Percentiles rank a stretch among this genome's conserved stretches.
Evolutionary conservation across 2,888 invertebrate species (phyloP).

Genomic region (Kuschelorhynchus macadamiae): DNA sequence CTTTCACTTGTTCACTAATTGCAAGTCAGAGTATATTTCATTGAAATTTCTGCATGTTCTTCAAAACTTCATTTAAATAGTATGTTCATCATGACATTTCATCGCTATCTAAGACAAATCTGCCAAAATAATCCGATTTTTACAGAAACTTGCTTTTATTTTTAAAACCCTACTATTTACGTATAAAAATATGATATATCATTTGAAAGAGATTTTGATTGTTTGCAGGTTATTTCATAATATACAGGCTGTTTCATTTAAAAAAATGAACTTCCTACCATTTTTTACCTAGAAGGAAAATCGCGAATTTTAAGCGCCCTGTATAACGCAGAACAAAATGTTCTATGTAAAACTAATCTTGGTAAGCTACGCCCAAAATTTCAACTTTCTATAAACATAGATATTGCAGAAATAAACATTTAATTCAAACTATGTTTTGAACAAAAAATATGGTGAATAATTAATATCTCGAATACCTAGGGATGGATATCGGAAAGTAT

Average conservation of each 20-base stretch:
- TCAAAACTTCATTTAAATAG: conserved; percentile 2
- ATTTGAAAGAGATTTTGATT: neutral
- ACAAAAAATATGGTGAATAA: too few relatives aligned
- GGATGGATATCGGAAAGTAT: conserved; percentile 1
- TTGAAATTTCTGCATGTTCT: neutral
- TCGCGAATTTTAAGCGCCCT: too few relatives aligned
- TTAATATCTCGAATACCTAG: conserved; percentile 4
- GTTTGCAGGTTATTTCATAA: neutral
- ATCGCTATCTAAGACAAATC: neutral
- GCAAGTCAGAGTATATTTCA: neutral
- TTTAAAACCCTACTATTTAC: too few relatives aligned
- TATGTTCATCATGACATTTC: neutral
- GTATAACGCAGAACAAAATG: neutral
- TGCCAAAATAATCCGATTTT: neutral
- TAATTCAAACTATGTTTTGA: neutral
- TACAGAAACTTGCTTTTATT: too few relatives aligned
- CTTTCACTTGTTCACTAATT: neutral
- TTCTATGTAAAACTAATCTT: neutral
- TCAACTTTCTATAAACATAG: neutral
- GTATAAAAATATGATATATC: neutral
- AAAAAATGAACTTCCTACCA: neutral
- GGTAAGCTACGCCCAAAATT: conserved; percentile 1
- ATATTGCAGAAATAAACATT: neutral
- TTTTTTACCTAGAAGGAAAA: neutral
- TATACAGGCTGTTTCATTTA: neutral